phyloP scores from a whole-genome alignment of 2,888 invertebrate species.

The Onthophagus sagittarius region DNA sequence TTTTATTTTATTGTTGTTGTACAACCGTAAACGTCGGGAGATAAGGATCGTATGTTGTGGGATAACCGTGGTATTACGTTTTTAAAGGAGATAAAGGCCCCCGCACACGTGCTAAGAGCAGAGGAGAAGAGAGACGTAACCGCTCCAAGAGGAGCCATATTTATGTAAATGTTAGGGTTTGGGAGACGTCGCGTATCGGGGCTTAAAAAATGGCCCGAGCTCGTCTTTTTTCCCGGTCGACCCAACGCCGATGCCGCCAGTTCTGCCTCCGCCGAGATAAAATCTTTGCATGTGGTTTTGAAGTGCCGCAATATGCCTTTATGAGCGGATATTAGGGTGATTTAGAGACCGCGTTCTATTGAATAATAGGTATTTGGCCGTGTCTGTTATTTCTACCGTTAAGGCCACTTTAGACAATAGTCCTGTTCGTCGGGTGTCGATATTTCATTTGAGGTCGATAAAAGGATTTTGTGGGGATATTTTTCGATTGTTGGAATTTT shows the following conservation, averaged over 20 bases:
- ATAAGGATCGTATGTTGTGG: background rate
- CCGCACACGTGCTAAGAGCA: background rate
- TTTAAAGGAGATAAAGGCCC: background rate
- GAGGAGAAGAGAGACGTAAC: background rate
- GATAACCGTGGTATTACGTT: background rate
- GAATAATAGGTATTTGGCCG: slow-evolving; percentile 37
- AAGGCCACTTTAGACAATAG: slow-evolving; percentile 34
- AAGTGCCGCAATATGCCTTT: slow-evolving; percentile 39
- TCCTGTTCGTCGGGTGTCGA: slow-evolving; percentile 22
- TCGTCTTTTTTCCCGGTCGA: slow-evolving; percentile 27
- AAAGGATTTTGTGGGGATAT: background rate
- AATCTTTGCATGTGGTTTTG: slow-evolving; percentile 39
- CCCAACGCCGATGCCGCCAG: background rate
- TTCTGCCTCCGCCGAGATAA: slow-evolving; percentile 29
- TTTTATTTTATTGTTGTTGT: background rate
- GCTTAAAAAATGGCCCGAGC: slow-evolving; percentile 23
- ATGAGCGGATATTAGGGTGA: slow-evolving; percentile 39
- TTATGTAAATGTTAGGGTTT: slow-evolving; percentile 11
- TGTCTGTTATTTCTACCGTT: slow-evolving; percentile 31
- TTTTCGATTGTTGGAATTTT: background rate
- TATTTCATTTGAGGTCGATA: background rate
- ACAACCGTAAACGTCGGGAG: background rate
- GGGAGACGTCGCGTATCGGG: slow-evolving; percentile 2
- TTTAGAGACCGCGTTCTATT: slow-evolving; percentile 40
- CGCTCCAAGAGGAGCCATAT: background rate